Evolutionary conservation across 2,797 vertebrate species (phyloP).

Genomic region (Alfaro cultratus): DNA sequence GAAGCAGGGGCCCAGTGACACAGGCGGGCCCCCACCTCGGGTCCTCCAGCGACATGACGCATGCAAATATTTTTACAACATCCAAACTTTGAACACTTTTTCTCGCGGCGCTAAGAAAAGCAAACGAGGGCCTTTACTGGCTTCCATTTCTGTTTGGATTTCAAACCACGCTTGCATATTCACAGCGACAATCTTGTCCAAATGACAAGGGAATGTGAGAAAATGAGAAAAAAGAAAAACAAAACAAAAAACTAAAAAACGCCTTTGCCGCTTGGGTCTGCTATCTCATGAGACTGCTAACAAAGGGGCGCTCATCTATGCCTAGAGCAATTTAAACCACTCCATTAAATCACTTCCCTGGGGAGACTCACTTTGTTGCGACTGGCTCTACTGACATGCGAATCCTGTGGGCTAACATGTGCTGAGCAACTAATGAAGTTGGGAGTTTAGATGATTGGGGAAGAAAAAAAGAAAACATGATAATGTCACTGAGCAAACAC

Average conservation of each 20-base stretch:
- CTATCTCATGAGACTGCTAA: slow-evolving; percentile 37
- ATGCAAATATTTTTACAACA: slow-evolving; percentile 7
- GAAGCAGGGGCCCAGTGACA: slow-evolving; percentile 15
- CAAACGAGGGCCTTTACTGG: not conserved
- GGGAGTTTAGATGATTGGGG: not conserved
- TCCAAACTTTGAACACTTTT: not conserved
- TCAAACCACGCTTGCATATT: too few species aligned
- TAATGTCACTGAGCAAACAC: not conserved
- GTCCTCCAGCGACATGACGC: slow-evolving; percentile 10
- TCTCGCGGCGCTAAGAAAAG: not conserved
- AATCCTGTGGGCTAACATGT: not conserved
- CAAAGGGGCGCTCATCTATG: slow-evolving; percentile 38
- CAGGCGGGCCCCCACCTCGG: not conserved
- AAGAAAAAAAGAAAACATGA: not conserved
- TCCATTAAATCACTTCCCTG: slow-evolving; percentile 51
- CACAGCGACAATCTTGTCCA: slow-evolving; percentile 9
- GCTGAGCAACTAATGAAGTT: not conserved
- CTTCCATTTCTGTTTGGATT: not conserved
- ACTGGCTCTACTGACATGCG: slow-evolving; percentile 3
- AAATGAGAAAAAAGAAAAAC: not conserved
- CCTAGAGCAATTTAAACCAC: slow-evolving; percentile 44
- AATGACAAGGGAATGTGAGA: not conserved
- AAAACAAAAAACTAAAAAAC: not conserved
- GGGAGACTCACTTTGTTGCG: slow-evolving; percentile 21
- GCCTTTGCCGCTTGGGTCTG: slow-evolving; percentile 23